Base-by-base conservation (phyloP, 2,797 vertebrate species). In the Pelodytes ibericus region DNA sequence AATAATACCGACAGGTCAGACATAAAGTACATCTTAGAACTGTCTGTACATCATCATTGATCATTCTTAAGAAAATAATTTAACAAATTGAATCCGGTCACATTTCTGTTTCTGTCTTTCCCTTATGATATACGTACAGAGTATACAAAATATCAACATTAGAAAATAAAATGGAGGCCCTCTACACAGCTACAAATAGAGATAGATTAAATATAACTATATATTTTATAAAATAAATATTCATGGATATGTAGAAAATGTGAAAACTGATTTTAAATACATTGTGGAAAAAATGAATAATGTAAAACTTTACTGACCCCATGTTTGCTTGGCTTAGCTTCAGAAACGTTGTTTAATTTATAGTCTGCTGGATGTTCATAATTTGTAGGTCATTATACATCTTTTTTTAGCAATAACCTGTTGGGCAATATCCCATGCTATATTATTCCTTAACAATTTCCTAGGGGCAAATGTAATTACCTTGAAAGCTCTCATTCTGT, bases 381-480 rank as follows among this genome's bases (percentile, higher is more conserved):
- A 49, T 60, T 51, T 67, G 51, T 69, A 15, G 51, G 65, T 62
- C 44, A 69, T 69, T 68, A 75, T 61, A 57, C 56, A 68, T 53
- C 15, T n/a, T 36, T 15, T 9, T 68, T 68, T 62, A 69, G 74
- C 74, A 75, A 75, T 75, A 75, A 75, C 65, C 65, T 75, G 65
- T 69, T 75, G 65, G 74, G 74, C 58, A 36, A 25, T 3, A 75
- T 75, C 65, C 65, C 74, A 56, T 30, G 39, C 20, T 56, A 62
- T 62, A 62, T 75, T 69, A 69, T 68, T 69, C 24, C 30, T 62
- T 75, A 69, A 49, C 13, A 60, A 57, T 41, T 75, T 61, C 65
- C 60, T 69, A 51, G 67, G 57, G 39, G 41, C 41, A 59, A 33
- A 69, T 66, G 53, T 75, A 69, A 75, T 75, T 69, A 69, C 57